Evolutionary conservation across 2,888 invertebrate species (phyloP).

Genomic region (Drosophila diplacantha): DNA sequence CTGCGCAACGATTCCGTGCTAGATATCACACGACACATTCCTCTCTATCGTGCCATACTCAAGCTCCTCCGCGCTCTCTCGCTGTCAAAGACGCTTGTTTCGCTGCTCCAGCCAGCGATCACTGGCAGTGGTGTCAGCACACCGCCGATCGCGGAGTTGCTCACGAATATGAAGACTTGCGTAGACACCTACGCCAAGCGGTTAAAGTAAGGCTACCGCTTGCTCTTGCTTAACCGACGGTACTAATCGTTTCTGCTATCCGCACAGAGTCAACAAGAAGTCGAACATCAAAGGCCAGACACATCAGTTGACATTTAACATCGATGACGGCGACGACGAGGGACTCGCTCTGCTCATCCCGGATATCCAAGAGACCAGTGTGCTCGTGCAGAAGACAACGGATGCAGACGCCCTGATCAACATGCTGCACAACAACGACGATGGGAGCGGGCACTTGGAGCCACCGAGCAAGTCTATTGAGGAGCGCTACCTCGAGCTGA

Average conservation of each 20-base stretch:
- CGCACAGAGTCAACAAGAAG: constrained; percentile 82
- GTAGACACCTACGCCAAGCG: constrained; percentile 94
- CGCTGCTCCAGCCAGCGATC: constrained; percentile 81
- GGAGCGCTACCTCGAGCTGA: constrained; percentile 89
- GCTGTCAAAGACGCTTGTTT: constrained; percentile 81
- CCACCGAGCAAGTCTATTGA: constrained; percentile 81
- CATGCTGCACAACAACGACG: constrained; percentile 60
- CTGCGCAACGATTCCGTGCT: constrained; percentile 96
- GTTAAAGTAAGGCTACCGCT: constrained; percentile 81
- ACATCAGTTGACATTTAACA: constrained; percentile 76
- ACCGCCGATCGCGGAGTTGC: constrained; percentile 85
- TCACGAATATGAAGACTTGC: constrained; percentile 92
- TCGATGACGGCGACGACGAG: constrained; percentile 90
- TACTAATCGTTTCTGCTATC: neutral
- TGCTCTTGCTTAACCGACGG: too few species aligned
- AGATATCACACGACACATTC: constrained; percentile 98
- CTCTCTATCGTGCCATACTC: constrained; percentile 91
- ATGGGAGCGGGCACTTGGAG: constrained; percentile 75
- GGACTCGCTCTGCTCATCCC: constrained; percentile 92
- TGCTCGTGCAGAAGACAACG: constrained; percentile 76
- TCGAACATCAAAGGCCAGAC: constrained; percentile 79
- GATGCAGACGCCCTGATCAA: constrained; percentile 73
- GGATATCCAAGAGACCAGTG: constrained; percentile 85
- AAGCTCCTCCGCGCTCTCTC: constrained; percentile 88
- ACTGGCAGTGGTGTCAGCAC: constrained; percentile 76